Evolutionary conservation across 1,140 invertebrate genomes (phyloP), one percentile per base, ranked within the genome.

Genomic region (Stegodyphus dumicola): DNA sequence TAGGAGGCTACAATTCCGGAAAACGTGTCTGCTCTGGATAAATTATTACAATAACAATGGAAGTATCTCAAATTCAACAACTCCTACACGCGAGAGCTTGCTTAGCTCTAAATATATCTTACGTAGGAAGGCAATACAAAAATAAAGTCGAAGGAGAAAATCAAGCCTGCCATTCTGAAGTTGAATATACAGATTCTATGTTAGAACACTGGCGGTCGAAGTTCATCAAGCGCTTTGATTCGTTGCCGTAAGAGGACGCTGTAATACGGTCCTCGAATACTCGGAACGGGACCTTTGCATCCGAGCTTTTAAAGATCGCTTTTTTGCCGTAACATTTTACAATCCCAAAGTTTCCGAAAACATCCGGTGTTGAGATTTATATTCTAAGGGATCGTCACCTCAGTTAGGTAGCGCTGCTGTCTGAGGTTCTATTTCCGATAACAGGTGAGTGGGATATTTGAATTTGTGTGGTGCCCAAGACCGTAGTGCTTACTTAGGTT

Each of bases 221-320:
- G 33, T 33, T 54, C 51, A 17, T 33, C 33, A 33, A 33, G 33
- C 33, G 33, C 11, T 6, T 60, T 54, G 51, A 6, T 77, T 65
- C 18, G 15, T 75, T 15, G 80, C 60, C 71, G 54, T 11, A 49
- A 83, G 80, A 52, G 69, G 80, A 66, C 80, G 80, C 80, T 83
- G 80, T 75, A 60, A 17, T 53, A 75, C 80, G 33, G 49, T 33
- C 49, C 64, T 69, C 17, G 48, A 79, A 33, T 83, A 67, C 33
- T 18, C 33, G 33, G n/a, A 71, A 49, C 51, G 6, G 49, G n/a
- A 52, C 33, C 52, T 65, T 65, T 75, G 52, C 33, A n/a, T 49
- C 56, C 71, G 80, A 60, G 80, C 80, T 83, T 83, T 83, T 83
- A 83, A 83, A 83, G 70, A 83, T 75, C 80, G 80, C 60, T 66